Evolutionary conservation across 1,140 invertebrate genomes (phyloP), one percentile per base, ranked within the genome.

Genomic region (Trigoniulus corallinus): DNA sequence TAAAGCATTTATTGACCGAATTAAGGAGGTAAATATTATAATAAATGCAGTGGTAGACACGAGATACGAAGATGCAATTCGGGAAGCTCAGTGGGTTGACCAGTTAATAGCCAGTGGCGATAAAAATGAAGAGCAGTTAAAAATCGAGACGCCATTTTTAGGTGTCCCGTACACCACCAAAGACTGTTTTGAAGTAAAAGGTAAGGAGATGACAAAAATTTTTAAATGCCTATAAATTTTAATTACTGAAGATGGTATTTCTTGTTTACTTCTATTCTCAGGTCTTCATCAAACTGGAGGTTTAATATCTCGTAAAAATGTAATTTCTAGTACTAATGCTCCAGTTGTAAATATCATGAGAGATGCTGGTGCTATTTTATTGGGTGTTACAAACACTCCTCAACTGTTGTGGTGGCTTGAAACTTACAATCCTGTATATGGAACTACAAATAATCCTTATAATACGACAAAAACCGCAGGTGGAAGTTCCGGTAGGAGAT

Each of bases 151-250:
- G 62, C 85, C 85, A 0, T 79, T 87, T 54, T 68, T 88, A n/a
- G 85, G 84, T 1, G 81, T 89, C 7, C 86, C 85, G 15, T 85
- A 88, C 57, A 82, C 84, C 2, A 84, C 82, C 1, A 89, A 89
- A 70, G 84, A 84, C 58, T 76, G 75, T 34, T 79, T 78, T 53
- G 67, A 69, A 12, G 62, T 84, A 0, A 71, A 74, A 69, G 80
- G 81, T 50, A 50, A 41, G n/a, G 47, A 2, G 29, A 25, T 34
- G 29, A 34, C 29, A 34, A 34, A 7, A 7, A 7, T 7, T 7
- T 34, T 34, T 34, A 7, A 34, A 34, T 7, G 15, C 7, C 15
- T 34, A 34, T 34, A 7, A 7, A 34, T 7, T 34, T 34, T 7
- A 34, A 34, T 7, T 7, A 7, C 15, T 34, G 29, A n/a, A n/a